These are phyloP conservation scores for Ceratina australensis DNA, from an alignment of 1,140 invertebrate genomes.

Conservation along the genomic window DNA sequence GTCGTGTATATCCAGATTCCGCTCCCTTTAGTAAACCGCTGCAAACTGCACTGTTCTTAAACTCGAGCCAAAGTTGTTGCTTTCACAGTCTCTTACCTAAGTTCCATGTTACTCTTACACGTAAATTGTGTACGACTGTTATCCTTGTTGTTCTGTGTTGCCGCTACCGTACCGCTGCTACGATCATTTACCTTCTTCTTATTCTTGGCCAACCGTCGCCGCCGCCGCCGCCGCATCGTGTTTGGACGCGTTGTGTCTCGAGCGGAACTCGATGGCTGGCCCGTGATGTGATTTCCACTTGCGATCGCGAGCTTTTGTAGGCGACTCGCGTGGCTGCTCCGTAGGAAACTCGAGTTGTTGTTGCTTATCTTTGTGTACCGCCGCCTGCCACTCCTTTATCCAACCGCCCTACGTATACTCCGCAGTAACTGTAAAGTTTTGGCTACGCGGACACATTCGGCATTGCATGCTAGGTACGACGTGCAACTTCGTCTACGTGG, in stretches of 20 bases:
- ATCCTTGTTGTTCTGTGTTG: conserved; percentile 4
- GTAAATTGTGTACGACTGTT: conserved; percentile 41
- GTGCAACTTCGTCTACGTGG: background rate
- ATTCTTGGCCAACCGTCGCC: background rate
- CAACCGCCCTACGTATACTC: background rate
- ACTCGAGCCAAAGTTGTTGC: conserved; percentile 46
- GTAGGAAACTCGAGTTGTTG: conserved; percentile 41
- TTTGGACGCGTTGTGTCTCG: background rate
- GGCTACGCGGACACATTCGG: background rate
- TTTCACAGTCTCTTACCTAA: conserved; percentile 42
- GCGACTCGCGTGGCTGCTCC: conserved; percentile 27
- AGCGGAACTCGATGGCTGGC: background rate
- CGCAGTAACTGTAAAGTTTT: conserved; percentile 15
- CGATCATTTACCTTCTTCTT: background rate
- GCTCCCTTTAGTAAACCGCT: background rate
- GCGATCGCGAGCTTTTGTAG: conserved; percentile 36
- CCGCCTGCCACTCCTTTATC: background rate
- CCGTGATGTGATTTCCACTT: background rate
- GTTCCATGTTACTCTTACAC: background rate
- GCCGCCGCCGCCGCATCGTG: too few relatives aligned
- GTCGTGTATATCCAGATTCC: conserved; percentile 10
- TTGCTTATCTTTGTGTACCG: conserved; percentile 30
- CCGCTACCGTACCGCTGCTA: background rate
- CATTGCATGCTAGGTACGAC: conserved; percentile 16
- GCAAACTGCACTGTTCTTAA: conserved; percentile 45